A percentile compares a stretch with the other conserved stretches of the same genome.
phyloP scores from a whole-genome alignment of 1,140 invertebrate genomes.

The Eufriesea mexicana region DNA sequence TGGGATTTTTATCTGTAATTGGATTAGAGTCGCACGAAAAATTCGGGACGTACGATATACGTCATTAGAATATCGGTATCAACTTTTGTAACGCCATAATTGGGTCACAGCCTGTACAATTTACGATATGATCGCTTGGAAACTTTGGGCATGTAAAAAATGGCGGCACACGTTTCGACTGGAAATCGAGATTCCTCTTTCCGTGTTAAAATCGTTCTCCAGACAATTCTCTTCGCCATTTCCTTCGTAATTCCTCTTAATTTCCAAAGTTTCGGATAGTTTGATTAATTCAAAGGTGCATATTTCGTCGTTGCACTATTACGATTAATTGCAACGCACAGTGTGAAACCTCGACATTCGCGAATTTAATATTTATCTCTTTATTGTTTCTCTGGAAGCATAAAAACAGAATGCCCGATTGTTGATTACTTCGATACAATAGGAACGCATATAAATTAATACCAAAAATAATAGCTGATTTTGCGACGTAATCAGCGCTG shows the following conservation, averaged over 20 bases:
- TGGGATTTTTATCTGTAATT: slow-evolving; percentile 47
- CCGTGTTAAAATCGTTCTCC: background rate
- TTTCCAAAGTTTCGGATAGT: no score
- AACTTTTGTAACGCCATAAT: slow-evolving; percentile 7
- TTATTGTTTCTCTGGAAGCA: background rate
- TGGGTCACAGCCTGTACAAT: background rate
- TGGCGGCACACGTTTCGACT: no score
- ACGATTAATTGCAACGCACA: background rate
- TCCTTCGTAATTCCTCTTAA: no score
- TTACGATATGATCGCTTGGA: background rate
- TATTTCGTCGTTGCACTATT: no score
- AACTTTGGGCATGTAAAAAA: background rate
- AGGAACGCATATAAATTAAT: background rate
- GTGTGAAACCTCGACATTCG: background rate
- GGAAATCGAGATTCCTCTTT: background rate
- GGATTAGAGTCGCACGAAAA: slow-evolving; percentile 12
- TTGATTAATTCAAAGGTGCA: no score
- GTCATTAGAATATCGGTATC: slow-evolving; percentile 31
- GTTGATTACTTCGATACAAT: background rate
- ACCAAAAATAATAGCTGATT: slow-evolving; percentile 5
- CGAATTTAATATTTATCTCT: background rate
- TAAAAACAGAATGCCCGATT: background rate
- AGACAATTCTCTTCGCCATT: background rate
- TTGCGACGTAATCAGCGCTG: background rate
- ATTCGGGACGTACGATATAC: background rate